Evolutionary conservation across 2,888 invertebrate genomes (phyloP).

Genomic region (Unio delphinus): DNA sequence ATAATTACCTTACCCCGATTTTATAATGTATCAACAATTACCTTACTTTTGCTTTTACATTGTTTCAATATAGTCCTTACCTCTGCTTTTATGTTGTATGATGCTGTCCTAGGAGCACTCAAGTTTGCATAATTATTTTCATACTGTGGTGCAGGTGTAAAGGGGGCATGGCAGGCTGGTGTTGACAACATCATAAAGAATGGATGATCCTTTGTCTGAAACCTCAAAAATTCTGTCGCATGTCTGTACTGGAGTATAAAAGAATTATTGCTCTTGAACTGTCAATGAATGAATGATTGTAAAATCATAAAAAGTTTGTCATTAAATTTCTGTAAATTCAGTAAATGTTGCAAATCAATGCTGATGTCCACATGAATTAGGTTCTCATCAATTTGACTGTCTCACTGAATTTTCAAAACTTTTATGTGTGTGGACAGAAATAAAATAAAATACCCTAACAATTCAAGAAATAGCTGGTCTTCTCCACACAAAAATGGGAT

Average conservation of each 20-base stretch:
- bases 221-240: conserved; percentile 65
- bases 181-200: conserved; percentile 92
- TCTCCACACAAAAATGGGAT: too few relatives aligned
- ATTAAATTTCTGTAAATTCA: too few relatives aligned
- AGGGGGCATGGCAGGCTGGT: conserved; percentile 90
- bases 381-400: too few relatives aligned
- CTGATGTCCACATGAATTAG: too few relatives aligned
- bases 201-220: conserved; percentile 70
- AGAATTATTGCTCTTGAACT: conserved; percentile 1
- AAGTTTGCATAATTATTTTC: conserved; percentile 76
- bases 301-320: too few relatives aligned
- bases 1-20: conserved; percentile 45
- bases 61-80: conserved; percentile 68
- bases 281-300: too few relatives aligned
- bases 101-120: conserved; percentile 79
- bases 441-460: too few relatives aligned
- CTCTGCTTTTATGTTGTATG: conserved; percentile 73
- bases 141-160: conserved; percentile 85
- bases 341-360: too few relatives aligned
- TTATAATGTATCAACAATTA: conserved; percentile 71
- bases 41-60: conserved; percentile 65
- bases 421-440: too few relatives aligned
- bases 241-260: conserved; percentile 56
- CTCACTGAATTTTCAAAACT: too few relatives aligned
- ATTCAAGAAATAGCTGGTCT: too few relatives aligned